Base-by-base conservation (phyloP, 2,113 vertebrate genomes). In the Dicerorhinus sumatrensis region DNA sequence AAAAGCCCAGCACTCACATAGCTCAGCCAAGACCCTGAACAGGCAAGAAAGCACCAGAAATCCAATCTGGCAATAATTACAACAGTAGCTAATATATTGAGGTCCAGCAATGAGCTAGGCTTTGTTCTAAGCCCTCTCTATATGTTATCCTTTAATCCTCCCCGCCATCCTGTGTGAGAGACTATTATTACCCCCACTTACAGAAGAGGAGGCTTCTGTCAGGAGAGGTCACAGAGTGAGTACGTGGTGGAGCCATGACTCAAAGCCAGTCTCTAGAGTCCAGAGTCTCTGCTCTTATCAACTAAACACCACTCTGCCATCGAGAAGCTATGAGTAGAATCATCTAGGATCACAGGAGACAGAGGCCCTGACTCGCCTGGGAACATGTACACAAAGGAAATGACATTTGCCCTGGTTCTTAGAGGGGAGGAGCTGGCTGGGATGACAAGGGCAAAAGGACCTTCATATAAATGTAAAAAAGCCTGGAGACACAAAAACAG, bases 301-400 rank as follows among this genome's bases (percentile, higher is more conserved):
- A 29, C 36, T 56, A 81, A 94, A 93, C 36, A 77, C 3, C 42
- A n/a, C 12, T 18, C 16, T 58, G 29, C 54, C 42, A 70, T 73
- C 48, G 25, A 79, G 58, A 77, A 73, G 42, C 62, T 77, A 8
- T 93, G 69, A 39, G 46, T 29, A 46, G 56, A 23, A 51, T 27
- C 33, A 33, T 3, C 20, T 11, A 80, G 56, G 73, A 42, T 58
- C 89, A 79, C 69, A 60, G 76, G 82, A 58, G 81, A 84, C 27
- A 18, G n/a, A 92, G 33, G 27, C 25, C 23, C 62, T 77, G 42
- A 91, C 88, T 85, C 0, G 21, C 73, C 76, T 94, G 77, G 73
- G 91, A 97, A 96, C 86, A 89, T 93, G 63, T 89, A 97, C 60
- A 94, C 91, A 94, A 65, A 85, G 89, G 76, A 96, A 94, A 58